A percentile compares a stretch with the other conserved stretches of the same genome.
Evolutionary conservation across 30 jellyfish, hydroid and myxozoan species (phyloP).

Genomic region (Pelagia noctiluca): DNA sequence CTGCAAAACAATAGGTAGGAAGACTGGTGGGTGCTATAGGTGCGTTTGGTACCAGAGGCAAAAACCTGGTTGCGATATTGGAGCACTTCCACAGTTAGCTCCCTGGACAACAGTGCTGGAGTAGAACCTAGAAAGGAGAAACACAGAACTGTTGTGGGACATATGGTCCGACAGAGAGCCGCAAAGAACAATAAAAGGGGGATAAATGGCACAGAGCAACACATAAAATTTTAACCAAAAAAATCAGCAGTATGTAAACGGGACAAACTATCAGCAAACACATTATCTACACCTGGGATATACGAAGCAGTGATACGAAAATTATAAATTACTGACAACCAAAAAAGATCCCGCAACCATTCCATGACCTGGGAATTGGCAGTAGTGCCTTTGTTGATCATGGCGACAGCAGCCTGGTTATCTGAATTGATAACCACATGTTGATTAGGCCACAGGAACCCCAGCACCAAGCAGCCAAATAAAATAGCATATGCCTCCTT

Average conservation of each 20-base stretch:
- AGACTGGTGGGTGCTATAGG: slow-evolving; percentile 2
- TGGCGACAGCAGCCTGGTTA: too few species aligned
- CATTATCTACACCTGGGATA: too few species aligned
- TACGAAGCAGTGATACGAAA: too few species aligned
- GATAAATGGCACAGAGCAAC: background rate
- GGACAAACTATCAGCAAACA: too few species aligned
- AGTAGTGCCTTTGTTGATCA: too few species aligned
- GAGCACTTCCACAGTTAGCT: background rate
- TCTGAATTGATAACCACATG: too few species aligned
- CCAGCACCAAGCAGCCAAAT: too few species aligned
- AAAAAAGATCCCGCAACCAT: too few species aligned
- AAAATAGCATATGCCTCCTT: too few species aligned
- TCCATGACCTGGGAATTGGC: too few species aligned
- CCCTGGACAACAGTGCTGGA: slow-evolving; percentile 34
- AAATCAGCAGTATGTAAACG: slow-evolving; percentile 2
- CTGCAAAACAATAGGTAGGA: background rate
- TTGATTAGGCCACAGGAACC: too few species aligned
- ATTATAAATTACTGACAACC: too few species aligned
- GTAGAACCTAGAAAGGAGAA: slow-evolving; percentile 30
- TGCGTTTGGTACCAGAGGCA: background rate
- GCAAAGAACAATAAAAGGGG: background rate
- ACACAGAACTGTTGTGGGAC: slow-evolving; percentile 28
- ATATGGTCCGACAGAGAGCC: slow-evolving; percentile 26
- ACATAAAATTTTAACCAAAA: background rate
- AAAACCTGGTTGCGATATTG: slow-evolving; percentile 5